Evolutionary conservation across 2,113 vertebrate genomes (phyloP), one percentile per base, ranked within the genome.

Genomic region (Prionailurus viverrinus): DNA sequence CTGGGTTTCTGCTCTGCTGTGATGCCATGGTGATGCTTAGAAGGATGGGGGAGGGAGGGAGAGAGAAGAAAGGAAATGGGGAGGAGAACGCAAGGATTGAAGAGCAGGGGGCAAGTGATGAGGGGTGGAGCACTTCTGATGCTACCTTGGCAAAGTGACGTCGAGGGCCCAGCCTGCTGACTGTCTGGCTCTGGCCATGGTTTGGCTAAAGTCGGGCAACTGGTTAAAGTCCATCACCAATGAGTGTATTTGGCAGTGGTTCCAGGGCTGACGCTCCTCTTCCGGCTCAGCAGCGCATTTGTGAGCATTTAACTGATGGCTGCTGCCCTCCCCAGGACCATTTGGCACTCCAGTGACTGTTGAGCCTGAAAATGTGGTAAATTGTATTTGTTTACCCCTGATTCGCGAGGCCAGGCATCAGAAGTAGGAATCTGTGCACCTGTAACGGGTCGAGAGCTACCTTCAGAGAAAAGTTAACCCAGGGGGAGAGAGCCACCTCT

Each of bases 21-120:
- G 97, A 94, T 98, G 63, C 97, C 98, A 98, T 98, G 98, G 98
- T 97, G 98, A 98, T 98, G 97, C 91, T 71, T 97, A 45, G 69
- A n/a, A 95, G 88, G 84, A 61, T 89, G 95, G 92, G 90, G 97
- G 98, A 97, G 97, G 94, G 93, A 66, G 83, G 82, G 65, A 95
- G 80, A 36, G 58, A 86, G 89, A 92, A 92, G 94, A 91, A 91
- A 95, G 93, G 81, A 84, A 95, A 69, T 45, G 45, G 63, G 93
- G 93, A 92, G 53, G 74, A 48, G 68, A 97, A 79, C 7, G 1
- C 63, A 18, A 85, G 36, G 85, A 73, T 61, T 53, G 15, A 41
- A 76, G 80, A 87, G 69, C 82, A 61, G 65, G 90, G 87, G 81
- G 78, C 45, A 36, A 0, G 9, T 0, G 0, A 15, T 5, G 89